A percentile compares a stretch with the other conserved stretches of the same genome.
Conservation (phyloP, 2,113 vertebrate species). For the Anolis sagrei region DNA sequence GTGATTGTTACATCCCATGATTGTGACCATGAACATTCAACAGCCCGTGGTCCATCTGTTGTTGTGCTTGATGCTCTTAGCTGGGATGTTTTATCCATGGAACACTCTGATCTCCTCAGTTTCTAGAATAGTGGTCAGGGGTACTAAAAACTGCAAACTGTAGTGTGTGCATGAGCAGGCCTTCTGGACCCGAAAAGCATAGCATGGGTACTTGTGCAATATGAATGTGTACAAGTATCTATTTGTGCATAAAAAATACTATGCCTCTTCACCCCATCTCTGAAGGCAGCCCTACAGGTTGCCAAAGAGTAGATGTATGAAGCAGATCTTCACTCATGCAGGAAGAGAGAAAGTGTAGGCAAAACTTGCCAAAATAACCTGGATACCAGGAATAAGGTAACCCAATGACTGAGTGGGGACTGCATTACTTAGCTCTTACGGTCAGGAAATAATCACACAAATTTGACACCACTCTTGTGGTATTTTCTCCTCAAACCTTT, state of each 20-base stretch:
- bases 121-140: conserved; percentile 2
- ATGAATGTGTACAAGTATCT: background rate
- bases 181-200: background rate
- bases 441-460: background rate
- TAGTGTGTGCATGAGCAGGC: background rate
- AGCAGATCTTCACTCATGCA: background rate
- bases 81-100: background rate
- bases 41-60: background rate
- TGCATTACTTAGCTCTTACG: background rate
- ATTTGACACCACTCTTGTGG: background rate
- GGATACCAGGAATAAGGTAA: background rate
- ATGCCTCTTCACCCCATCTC: background rate
- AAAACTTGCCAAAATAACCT: background rate
- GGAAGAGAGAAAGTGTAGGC: background rate
- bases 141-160: background rate
- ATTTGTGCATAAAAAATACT: background rate
- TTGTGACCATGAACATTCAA: background rate
- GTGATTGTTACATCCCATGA: background rate
- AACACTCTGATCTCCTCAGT: background rate
- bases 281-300: background rate
- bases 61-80: conserved; percentile 1
- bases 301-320: background rate
- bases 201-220: conserved; percentile 16
- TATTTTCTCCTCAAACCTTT: background rate
- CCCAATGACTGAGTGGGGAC: background rate